Evolutionary conservation across 1,140 invertebrate genomes (phyloP).

Genomic region (Meteorus sp.): DNA sequence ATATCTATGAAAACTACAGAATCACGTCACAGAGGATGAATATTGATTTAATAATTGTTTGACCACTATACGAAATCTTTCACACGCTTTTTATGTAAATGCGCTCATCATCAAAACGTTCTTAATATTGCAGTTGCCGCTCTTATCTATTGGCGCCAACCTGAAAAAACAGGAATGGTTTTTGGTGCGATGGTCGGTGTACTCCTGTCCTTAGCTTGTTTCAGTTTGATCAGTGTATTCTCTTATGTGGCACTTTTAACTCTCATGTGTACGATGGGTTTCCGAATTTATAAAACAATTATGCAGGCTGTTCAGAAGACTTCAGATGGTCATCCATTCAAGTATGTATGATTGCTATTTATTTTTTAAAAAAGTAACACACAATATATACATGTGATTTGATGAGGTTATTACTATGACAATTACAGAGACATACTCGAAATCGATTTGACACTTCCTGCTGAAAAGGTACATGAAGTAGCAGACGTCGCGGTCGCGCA

Average conservation of each 20-base stretch:
- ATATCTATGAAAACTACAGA: no score
- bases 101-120: no score
- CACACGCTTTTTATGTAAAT: no score
- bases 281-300: constrained; percentile 95
- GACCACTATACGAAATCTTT: no score
- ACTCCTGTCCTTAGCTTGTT: constrained; percentile 89
- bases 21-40: no score
- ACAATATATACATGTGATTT: not conserved
- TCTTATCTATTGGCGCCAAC: constrained; percentile 95
- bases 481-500: constrained; percentile 82
- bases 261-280: constrained; percentile 82
- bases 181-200: constrained; percentile 85
- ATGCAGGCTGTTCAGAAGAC: constrained; percentile 96
- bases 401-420: no score
- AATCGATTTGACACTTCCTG: constrained; percentile 78
- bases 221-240: constrained; percentile 93
- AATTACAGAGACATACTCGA: constrained; percentile 81
- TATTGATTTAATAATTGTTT: no score
- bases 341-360: constrained; percentile 65
- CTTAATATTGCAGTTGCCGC: constrained; percentile 79
- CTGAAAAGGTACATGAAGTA: constrained; percentile 85
- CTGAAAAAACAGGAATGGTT: constrained; percentile 89
- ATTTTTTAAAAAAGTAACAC: not conserved
- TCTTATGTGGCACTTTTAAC: constrained; percentile 86
- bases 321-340: constrained; percentile 95